Percentiles rank a stretch among this genome's conserved stretches.
These are phyloP conservation scores for Kryptolebias ocellatus DNA, from an alignment of 2,797 vertebrate genomes.

Conservation along the genomic window DNA sequence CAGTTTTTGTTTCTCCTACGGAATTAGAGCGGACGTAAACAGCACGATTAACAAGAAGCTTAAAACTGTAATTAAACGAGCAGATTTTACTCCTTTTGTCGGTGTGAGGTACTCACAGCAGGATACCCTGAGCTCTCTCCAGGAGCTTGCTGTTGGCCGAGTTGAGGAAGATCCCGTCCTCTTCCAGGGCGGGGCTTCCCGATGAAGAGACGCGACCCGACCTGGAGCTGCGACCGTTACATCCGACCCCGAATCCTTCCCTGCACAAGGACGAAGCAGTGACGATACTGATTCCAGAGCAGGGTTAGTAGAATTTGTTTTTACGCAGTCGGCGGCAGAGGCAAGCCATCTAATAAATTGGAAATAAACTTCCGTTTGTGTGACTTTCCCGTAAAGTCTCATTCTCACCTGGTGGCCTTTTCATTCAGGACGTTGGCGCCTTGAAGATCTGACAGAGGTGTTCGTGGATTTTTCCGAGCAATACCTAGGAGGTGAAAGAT, in stretches of 20 bases:
- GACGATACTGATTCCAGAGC: neutral
- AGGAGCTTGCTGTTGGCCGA: constrained; percentile 93
- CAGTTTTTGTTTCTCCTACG: constrained; percentile 92
- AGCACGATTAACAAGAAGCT: no score
- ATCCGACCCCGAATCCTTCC: constrained; percentile 78
- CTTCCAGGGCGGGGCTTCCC: constrained; percentile 83
- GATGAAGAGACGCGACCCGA: constrained; percentile 78
- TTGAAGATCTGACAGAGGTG: constrained; percentile 92
- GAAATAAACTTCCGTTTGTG: neutral
- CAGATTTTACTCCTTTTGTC: no score
- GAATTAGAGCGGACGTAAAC: constrained; percentile 11
- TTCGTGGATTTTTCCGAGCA: constrained; percentile 88
- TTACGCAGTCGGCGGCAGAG: neutral
- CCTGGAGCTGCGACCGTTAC: constrained; percentile 85
- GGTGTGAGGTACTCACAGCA: constrained; percentile 87
- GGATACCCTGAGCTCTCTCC: constrained; percentile 96
- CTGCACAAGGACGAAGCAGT: constrained; percentile 28
- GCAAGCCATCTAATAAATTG: neutral
- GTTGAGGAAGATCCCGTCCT: constrained; percentile 93
- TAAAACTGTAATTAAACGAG: no score
- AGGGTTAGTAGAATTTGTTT: neutral
- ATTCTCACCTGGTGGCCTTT: constrained; percentile 84
- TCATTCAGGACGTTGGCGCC: constrained; percentile 91
- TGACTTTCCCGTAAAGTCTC: neutral
- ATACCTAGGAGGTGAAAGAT: constrained; percentile 77